Conservation (phyloP, 2,888 invertebrate genomes). For the Coelopa pilipes region DNA sequence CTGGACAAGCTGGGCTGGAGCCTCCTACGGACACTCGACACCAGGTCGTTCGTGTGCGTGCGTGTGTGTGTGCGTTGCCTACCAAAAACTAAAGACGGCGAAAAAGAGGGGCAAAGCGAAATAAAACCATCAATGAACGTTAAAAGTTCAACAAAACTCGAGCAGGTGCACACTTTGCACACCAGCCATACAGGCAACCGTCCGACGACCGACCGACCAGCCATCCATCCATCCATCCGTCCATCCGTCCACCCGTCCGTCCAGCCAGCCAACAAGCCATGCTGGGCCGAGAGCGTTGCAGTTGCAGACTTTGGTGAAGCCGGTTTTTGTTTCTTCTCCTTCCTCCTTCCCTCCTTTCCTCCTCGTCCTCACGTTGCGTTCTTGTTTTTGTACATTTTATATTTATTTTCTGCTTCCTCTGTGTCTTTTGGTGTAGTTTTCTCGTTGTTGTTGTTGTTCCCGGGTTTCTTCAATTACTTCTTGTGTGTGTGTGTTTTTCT, state of each 20-base stretch:
- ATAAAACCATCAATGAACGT: conserved; percentile 42
- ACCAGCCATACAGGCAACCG: conserved; percentile 18
- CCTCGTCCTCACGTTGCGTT: conserved; percentile 16
- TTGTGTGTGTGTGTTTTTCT: conserved; percentile 3
- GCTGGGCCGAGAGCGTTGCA: conserved; percentile 24
- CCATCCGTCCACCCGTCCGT: background rate
- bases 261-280: background rate
- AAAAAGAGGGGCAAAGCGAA: conserved; percentile 38
- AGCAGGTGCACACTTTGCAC: conserved; percentile 47
- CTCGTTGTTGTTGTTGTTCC: background rate
- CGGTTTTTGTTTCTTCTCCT: conserved; percentile 12
- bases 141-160: conserved; percentile 45
- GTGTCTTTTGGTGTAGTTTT: background rate
- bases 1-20: conserved; percentile 21
- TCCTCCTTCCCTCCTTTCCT: background rate
- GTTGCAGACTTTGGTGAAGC: conserved; percentile 20
- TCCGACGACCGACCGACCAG: conserved; percentile 22
- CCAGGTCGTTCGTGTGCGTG: conserved; percentile 7
- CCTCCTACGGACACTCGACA: background rate
- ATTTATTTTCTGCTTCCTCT: conserved; percentile 15
- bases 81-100: conserved; percentile 27
- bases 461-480: conserved; percentile 30
- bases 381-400: too few species aligned
- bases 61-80: conserved; percentile 7
- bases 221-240: background rate